Percentiles rank a stretch among this genome's conserved stretches.
Conservation (phyloP, 2,888 invertebrate genomes). For the Tribolium freemani region DNA sequence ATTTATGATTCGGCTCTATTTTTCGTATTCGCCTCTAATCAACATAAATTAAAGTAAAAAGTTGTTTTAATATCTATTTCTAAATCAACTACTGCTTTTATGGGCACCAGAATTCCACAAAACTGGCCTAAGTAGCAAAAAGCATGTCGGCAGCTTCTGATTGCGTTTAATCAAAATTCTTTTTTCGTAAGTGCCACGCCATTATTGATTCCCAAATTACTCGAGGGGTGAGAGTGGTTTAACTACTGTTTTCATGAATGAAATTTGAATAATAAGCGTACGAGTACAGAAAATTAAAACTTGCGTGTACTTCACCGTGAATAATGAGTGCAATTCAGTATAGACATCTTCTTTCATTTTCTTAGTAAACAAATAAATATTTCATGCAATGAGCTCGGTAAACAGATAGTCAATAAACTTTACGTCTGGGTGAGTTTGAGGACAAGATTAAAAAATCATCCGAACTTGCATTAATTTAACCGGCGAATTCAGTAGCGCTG, state of each 20-base stretch:
- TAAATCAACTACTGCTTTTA: conserved; percentile 15
- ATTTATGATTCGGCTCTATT: conserved; percentile 5
- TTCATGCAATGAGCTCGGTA: conserved; percentile 38
- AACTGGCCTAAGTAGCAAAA: not conserved
- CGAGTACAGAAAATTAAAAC: conserved; percentile 8
- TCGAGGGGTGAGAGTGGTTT: conserved; percentile 1
- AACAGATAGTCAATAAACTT: conserved; percentile 46
- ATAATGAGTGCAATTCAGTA: conserved; percentile 41
- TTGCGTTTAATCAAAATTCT: not conserved
- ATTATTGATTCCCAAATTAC: conserved; percentile 7
- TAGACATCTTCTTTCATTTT: conserved; percentile 28
- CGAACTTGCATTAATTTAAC: conserved; percentile 24
- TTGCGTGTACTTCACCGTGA: conserved; percentile 36
- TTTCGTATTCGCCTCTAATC: conserved; percentile 24
- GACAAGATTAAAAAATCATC: conserved; percentile 33
- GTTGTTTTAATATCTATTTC: conserved; percentile 17
- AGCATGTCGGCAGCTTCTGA: too few species aligned
- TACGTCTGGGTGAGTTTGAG: conserved; percentile 43
- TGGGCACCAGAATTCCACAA: conserved; percentile 8
- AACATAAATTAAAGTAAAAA: conserved; percentile 16
- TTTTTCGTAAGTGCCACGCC: not conserved
- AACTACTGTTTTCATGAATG: conserved; percentile 42
- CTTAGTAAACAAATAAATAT: conserved; percentile 46
- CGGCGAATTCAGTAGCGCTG: conserved; percentile 1
- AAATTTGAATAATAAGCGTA: conserved; percentile 41